Evolutionary conservation across 2,888 invertebrate genomes (phyloP).

Genomic region (Amitus sp.): DNA sequence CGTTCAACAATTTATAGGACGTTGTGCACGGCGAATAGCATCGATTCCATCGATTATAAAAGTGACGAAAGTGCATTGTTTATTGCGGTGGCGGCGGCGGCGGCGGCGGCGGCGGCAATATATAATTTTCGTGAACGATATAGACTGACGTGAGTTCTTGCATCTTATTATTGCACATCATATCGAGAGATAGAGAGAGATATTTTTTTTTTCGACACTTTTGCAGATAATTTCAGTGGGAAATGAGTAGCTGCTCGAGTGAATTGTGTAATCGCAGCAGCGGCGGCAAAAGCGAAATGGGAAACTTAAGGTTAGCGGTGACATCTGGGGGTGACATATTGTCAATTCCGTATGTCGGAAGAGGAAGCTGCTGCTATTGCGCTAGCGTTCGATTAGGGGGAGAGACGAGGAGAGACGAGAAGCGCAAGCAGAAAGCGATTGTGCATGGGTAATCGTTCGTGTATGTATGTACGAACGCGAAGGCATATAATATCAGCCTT

Average conservation of each 20-base stretch:
- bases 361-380: slow-evolving; percentile 15
- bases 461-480: slow-evolving; percentile 37
- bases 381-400: slow-evolving; percentile 15
- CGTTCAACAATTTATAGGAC: slow-evolving; percentile 49
- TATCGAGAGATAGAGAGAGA: too few relatives aligned
- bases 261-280: slow-evolving; percentile 29
- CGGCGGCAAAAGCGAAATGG: slow-evolving; percentile 43
- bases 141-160: neutral
- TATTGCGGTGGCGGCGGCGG: slow-evolving; percentile 2
- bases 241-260: slow-evolving; percentile 22
- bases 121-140: too few relatives aligned
- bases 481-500: too few relatives aligned
- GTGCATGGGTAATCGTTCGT: slow-evolving; percentile 35
- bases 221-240: neutral
- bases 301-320: slow-evolving; percentile 45
- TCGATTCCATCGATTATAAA: slow-evolving; percentile 47
- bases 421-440: slow-evolving; percentile 33
- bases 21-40: slow-evolving; percentile 42
- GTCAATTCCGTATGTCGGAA: slow-evolving; percentile 48
- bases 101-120: too few relatives aligned
- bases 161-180: too few relatives aligned
- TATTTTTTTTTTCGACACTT: neutral
- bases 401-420: slow-evolving; percentile 25
- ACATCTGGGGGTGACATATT: slow-evolving; percentile 57
- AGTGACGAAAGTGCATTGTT: slow-evolving; percentile 24